Percentiles rank a stretch among this genome's conserved stretches.
These are phyloP conservation scores for Nemopilema nomurai DNA, from an alignment of 30 jellyfish, hydroid and myxozoan species.

Conservation along the genomic window DNA sequence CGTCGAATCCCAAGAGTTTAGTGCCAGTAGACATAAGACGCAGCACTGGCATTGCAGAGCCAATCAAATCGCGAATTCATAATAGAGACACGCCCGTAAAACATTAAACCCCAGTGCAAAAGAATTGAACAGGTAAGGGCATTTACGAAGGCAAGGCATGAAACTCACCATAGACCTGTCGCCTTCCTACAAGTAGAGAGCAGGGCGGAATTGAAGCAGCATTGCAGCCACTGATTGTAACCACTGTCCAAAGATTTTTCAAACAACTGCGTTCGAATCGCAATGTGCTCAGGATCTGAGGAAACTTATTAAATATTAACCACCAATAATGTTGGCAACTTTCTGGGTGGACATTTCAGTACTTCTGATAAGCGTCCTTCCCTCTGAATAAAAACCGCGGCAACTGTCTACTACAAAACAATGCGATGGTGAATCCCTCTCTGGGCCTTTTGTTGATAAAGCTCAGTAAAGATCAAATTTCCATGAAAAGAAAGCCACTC, in stretches of 20 bases:
- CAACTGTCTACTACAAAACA: background rate
- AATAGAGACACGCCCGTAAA: too few relatives aligned
- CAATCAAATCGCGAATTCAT: too few relatives aligned
- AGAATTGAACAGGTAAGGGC: too few relatives aligned
- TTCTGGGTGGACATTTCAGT: background rate
- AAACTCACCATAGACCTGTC: too few relatives aligned
- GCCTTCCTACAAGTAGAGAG: background rate
- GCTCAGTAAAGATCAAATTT: constrained; percentile 32
- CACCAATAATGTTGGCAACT: background rate
- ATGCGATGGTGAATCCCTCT: constrained; percentile 8
- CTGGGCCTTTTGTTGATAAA: constrained; percentile 45
- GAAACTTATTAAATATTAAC: background rate
- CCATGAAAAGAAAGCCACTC: constrained; percentile 38
- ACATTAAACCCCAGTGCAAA: too few relatives aligned
- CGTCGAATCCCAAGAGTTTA: too few relatives aligned
- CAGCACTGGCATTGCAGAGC: too few relatives aligned
- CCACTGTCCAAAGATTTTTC: background rate
- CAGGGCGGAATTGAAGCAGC: background rate
- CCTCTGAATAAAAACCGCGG: background rate
- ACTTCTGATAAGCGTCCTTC: background rate
- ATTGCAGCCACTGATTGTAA: background rate
- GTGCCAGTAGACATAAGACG: too few relatives aligned
- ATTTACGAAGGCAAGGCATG: too few relatives aligned
- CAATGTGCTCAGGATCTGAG: background rate
- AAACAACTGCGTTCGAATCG: background rate